Evolutionary conservation across 1,140 invertebrate species (phyloP).

Genomic region (Anadara kagoshimensis): DNA sequence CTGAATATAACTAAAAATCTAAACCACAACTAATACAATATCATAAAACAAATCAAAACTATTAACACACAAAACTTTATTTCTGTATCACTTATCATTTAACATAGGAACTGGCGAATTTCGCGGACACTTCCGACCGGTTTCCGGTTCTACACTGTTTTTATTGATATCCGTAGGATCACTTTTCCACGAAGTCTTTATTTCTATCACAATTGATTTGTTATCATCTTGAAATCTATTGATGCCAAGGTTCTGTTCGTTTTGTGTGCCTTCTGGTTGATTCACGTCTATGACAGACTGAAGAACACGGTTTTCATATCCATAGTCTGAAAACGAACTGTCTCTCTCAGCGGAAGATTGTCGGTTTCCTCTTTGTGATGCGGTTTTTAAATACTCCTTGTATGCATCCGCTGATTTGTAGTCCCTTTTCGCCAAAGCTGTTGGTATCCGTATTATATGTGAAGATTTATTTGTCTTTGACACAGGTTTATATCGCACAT

Average conservation of each 20-base stretch:
- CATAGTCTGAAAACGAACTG: constrained; percentile 10
- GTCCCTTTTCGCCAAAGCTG: constrained; percentile 4
- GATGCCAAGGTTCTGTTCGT: neutral
- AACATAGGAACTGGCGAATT: too few species aligned
- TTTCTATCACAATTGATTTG: constrained; percentile 42
- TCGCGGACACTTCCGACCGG: too few species aligned
- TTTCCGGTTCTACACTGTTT: too few species aligned
- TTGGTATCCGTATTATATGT: neutral
- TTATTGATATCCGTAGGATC: too few species aligned
- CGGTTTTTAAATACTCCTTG: constrained; percentile 37
- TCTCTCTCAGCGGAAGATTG: constrained; percentile 1
- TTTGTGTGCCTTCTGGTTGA: constrained; percentile 6
- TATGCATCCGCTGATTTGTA: constrained; percentile 41
- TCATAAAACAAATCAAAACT: too few species aligned
- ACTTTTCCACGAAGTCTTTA: constrained; percentile 35
- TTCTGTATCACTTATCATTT: too few species aligned
- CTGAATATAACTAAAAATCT: too few species aligned
- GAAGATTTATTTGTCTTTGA: neutral
- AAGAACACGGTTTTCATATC: constrained; percentile 32
- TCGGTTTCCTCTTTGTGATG: constrained; percentile 9
- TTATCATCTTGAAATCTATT: constrained; percentile 1
- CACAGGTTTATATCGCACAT: neutral
- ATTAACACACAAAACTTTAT: too few species aligned
- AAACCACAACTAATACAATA: too few species aligned
- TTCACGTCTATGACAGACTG: constrained; percentile 45